These are phyloP conservation scores for Volucella inanis DNA, from an alignment of 2,888 invertebrate genomes.

Conservation along the genomic window DNA sequence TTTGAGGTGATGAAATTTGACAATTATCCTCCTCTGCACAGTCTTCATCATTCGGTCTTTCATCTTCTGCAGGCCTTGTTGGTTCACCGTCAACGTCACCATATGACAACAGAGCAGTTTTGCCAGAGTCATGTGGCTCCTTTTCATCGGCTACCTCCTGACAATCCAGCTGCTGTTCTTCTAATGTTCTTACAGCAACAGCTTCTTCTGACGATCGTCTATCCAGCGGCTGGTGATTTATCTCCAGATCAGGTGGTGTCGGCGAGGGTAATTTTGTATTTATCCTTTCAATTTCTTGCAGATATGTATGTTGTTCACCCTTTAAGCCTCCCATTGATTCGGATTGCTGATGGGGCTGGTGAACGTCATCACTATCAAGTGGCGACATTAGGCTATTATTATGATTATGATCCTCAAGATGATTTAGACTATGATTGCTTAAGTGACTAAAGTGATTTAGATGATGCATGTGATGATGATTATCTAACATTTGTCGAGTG, in stretches of 20 bases:
- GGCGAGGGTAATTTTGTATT: conserved; percentile 77
- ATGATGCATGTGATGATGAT: conserved; percentile 68
- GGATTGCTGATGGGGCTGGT: conserved; percentile 51
- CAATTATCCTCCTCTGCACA: conserved; percentile 63
- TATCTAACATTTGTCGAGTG: conserved; percentile 65
- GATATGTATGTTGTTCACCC: conserved; percentile 77
- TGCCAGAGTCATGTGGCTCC: conserved; percentile 62
- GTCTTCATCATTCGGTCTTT: conserved; percentile 60
- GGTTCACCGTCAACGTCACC: conserved; percentile 59
- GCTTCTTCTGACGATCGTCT: conserved; percentile 64
- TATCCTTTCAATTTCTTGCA: conserved; percentile 75
- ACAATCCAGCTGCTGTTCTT: conserved; percentile 38
- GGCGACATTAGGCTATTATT: conserved; percentile 74
- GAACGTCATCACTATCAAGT: conserved; percentile 51
- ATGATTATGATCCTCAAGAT: conserved; percentile 76
- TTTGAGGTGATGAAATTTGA: conserved; percentile 60
- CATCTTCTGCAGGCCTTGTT: conserved; percentile 45
- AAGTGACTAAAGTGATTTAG: conserved; percentile 69
- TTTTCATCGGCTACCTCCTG: conserved; percentile 43
- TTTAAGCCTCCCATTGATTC: conserved; percentile 65
- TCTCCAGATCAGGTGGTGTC: conserved; percentile 77
- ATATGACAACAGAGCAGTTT: conserved; percentile 70
- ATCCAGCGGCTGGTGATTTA: conserved; percentile 75
- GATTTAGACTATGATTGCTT: conserved; percentile 69
- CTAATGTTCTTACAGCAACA: conserved; percentile 32